Evolutionary conservation across 1,140 invertebrate species (phyloP).

Genomic region (Hycleus cichorii): DNA sequence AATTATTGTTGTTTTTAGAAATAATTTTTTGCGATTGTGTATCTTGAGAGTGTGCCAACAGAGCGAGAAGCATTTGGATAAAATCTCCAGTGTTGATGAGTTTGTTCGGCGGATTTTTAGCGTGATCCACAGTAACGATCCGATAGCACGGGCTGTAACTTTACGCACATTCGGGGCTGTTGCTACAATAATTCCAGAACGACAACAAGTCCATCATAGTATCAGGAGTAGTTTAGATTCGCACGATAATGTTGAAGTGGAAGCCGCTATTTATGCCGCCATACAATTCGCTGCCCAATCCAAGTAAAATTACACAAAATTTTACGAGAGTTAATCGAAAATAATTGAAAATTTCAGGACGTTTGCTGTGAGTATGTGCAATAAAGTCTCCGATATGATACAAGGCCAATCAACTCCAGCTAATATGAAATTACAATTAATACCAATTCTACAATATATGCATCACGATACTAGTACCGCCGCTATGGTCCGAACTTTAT

Average conservation of each 20-base stretch:
- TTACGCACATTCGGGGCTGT: conserved; percentile 85
- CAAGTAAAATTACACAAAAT: conserved; percentile 48
- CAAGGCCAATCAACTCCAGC: conserved; percentile 84
- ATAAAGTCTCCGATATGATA: conserved; percentile 93
- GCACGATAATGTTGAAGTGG: conserved; percentile 89
- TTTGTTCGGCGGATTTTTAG: conserved; percentile 89
- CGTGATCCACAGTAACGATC: conserved; percentile 96
- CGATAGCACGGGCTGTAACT: conserved; percentile 84
- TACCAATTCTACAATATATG: conserved; percentile 89
- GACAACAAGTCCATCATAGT: conserved; percentile 91
- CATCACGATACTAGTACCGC: conserved; percentile 84
- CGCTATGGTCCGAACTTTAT: conserved; percentile 71
- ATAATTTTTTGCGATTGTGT: conserved; percentile 88
- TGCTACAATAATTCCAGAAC: conserved; percentile 85
- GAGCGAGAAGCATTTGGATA: conserved; percentile 93
- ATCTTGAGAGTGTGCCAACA: conserved; percentile 91
- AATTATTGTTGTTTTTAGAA: conserved; percentile 43
- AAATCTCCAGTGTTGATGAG: conserved; percentile 94
- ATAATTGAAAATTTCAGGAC: conserved; percentile 49
- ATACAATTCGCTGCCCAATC: conserved; percentile 88
- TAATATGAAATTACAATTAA: conserved; percentile 83
- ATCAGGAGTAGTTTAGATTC: conserved; percentile 88
- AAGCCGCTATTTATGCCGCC: conserved; percentile 92
- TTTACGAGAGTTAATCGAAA: no score
- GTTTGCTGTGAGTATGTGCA: conserved; percentile 94